Evolutionary conservation across 2,797 vertebrate genomes (phyloP), one percentile per base, ranked within the genome.

Genomic region (Poecilia gillii): DNA sequence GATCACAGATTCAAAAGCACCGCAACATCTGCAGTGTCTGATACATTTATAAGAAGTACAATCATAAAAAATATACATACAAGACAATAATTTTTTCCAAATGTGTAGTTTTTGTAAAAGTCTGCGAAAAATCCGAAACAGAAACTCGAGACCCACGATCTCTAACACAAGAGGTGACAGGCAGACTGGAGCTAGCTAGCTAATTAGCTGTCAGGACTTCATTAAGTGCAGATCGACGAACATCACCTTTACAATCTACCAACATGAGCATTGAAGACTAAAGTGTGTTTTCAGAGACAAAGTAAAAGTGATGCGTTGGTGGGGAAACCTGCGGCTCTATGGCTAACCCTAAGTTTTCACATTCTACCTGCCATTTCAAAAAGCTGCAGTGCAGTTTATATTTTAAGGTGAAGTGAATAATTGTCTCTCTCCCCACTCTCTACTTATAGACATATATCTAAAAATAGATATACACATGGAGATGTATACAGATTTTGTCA

Each of bases 1-100:
- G 39, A 95, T 94, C 94, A 93, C 92, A 95, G 89, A 95, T 91
- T 93, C 88, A 89, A 93, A 93, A 94, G 86, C 92, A 92, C 94
- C 76, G 92, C 93, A 83, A 91, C 91, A 89, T 80, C 85, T 81
- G 90, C 91, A 92, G 87, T 90, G 89, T 92, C 86, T 87, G 78
- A 84, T 88, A 93, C 91, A 94, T 90, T 93, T 93, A 94, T 92
- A 94, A 93, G 94, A 95, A 93, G 89, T 94, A 92, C 90, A 94
- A 94, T 92, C 87, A 94, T 93, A 94, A 91, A 95, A 94, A 94
- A 94, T 89, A 92, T 87, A 93, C 87, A 91, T 87, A 94, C 85
- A 89, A 90, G 85, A 91, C 87, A 82, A 90, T 49, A 81, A 92
- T 91, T 53, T 84, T 90, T 25, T 88, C 85, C 89, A 73, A 89